Percentiles rank a stretch among this genome's conserved stretches.
These are phyloP conservation scores for Anoura caudifer DNA, from an alignment of 2,113 vertebrate species.

Conservation along the genomic window DNA sequence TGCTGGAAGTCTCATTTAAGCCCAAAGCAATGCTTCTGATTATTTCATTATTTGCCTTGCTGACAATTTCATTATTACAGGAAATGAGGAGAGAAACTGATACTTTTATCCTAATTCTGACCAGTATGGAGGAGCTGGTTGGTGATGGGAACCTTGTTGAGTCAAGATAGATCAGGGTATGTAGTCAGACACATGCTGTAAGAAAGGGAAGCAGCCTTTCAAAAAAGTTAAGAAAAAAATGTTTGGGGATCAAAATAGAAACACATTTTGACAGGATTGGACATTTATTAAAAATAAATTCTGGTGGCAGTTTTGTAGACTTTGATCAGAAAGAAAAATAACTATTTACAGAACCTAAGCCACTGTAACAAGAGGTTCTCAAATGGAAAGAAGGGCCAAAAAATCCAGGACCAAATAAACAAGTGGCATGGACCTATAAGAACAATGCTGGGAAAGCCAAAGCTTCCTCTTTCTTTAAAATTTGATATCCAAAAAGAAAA, in stretches of 20 bases:
- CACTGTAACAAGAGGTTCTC: background rate
- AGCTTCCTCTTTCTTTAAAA: background rate
- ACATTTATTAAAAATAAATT: background rate
- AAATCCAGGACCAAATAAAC: too few relatives aligned
- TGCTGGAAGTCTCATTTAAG: background rate
- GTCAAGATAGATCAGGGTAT: background rate
- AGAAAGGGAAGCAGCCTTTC: background rate
- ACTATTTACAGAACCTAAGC: background rate
- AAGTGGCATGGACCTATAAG: background rate
- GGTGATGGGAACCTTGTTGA: background rate
- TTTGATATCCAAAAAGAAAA: too few relatives aligned
- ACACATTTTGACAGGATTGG: background rate
- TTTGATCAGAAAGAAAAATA: background rate
- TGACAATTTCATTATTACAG: background rate
- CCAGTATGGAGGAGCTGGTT: background rate
- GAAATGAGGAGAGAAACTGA: background rate
- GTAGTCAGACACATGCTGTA: background rate
- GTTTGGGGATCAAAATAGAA: background rate
- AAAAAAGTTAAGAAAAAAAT: background rate
- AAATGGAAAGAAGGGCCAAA: background rate
- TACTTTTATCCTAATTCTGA: background rate
- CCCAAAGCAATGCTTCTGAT: background rate
- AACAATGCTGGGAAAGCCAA: background rate
- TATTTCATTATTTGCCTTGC: background rate
- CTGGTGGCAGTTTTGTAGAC: background rate